Evolutionary conservation across 2,888 invertebrate species (phyloP), one percentile per base, ranked within the genome.

Genomic region (Fragum whitleyi): DNA sequence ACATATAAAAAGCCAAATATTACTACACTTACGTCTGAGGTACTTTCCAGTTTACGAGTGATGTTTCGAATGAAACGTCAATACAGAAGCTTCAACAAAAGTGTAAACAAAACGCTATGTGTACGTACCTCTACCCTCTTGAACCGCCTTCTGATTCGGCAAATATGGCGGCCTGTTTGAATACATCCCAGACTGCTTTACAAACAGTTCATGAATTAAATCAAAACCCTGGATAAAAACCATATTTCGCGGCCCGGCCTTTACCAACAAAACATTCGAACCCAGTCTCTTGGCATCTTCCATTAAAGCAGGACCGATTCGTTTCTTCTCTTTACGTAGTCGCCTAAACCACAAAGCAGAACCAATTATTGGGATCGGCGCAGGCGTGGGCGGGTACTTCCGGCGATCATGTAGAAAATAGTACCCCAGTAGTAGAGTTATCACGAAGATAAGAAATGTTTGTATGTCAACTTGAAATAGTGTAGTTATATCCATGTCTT

Each of bases 131-230:
- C 53, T 69, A 5, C 69, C 69, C 26, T 69, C 53, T 28, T 29
- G 19, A 0, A 53, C 19, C 11, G 3, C 26, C 1, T 11, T 19
- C 5, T 21, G 16, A 26, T 9, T 16, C 1, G 65, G 65, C 5
- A 65, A 21, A 26, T 65, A 65, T 11, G 65, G 65, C 65, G 79
- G 79, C 42, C 79, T 28, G 29, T 62, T 57, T 23, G 70, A 70
- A 29, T 65, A 79, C 23, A 74, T 59, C 7, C 42, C 71, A 32
- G 79, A 53, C 36, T 65, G 70, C 23, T 42, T 75, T 0, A 79
- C 79, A 57, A 79, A 75, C 16, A 69, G 57, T 23, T 79, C 79
- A 26, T 79, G 71, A 14, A 79, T 79, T 0, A 71, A 36, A 23
- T 79, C 79, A 42, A 75, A 68, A n/a, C 79, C 75, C 16, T 47